phyloP scores from a whole-genome alignment of 2,113 vertebrate species.

The Pollachius pollachius region DNA sequence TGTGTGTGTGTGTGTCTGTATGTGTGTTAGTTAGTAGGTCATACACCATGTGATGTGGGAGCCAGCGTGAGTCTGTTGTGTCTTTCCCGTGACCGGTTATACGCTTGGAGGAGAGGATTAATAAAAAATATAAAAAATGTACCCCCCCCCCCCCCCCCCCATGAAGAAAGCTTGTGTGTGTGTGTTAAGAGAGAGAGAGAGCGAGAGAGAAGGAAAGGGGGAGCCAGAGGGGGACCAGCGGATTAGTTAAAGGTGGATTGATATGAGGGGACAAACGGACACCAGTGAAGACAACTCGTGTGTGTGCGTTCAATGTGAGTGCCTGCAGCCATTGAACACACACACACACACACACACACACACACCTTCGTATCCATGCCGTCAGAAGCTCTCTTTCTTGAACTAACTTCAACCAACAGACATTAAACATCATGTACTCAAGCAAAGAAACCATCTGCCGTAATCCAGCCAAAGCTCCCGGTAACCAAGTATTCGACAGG shows the following conservation, averaged over 20 bases:
- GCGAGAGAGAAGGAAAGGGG: background rate
- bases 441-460: too few relatives aligned
- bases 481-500: too few relatives aligned
- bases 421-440: too few relatives aligned
- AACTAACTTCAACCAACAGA: too few relatives aligned
- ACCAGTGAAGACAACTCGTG: too few relatives aligned
- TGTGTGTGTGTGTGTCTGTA: slow-evolving; percentile 6
- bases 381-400: too few relatives aligned
- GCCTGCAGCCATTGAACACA: too few relatives aligned
- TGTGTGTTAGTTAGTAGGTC: slow-evolving; percentile 18
- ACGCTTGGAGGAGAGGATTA: slow-evolving; percentile 46
- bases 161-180: slow-evolving; percentile 8
- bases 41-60: background rate
- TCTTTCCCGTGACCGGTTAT: slow-evolving; percentile 15
- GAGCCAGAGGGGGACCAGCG: background rate
- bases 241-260: background rate
- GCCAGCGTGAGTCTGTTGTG: background rate
- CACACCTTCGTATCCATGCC: too few relatives aligned
- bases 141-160: slow-evolving; percentile 6
- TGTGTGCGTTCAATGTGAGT: too few relatives aligned
- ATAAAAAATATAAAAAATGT: slow-evolving; percentile 13
- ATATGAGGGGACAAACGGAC: slow-evolving; percentile 10
- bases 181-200: background rate
- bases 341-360: too few relatives aligned
- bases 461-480: too few relatives aligned